Percentiles rank a stretch among this genome's conserved stretches.
Conservation (phyloP, 1,140 invertebrate genomes). For the Drosophila lacertosa region DNA sequence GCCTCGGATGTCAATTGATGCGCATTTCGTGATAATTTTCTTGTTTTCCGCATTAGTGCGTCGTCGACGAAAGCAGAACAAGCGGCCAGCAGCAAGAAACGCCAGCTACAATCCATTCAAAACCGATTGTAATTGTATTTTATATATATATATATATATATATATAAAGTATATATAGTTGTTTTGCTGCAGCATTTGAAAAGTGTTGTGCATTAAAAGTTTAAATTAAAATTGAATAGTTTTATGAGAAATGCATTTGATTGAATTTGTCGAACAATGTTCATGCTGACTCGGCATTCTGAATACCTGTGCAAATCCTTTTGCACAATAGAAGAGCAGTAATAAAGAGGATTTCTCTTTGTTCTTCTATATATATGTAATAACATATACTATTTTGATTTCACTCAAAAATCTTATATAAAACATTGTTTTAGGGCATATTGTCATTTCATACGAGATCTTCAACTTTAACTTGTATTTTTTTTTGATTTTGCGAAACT, state of each 20-base stretch:
- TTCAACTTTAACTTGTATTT: neutral
- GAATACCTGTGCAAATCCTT: too few species aligned
- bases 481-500: neutral
- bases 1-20: conserved; percentile 46
- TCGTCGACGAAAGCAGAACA: neutral
- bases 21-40: conserved; percentile 55
- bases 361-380: too few species aligned
- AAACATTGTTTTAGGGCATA: too few species aligned
- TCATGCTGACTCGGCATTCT: neutral
- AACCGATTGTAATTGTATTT: conserved; percentile 29
- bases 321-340: too few species aligned
- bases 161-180: neutral
- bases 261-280: conserved; percentile 3
- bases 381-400: too few species aligned
- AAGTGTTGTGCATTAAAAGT: conserved; percentile 51
- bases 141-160: neutral
- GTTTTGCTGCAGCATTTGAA: neutral
- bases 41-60: conserved; percentile 56
- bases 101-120: conserved; percentile 16
- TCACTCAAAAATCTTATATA: too few species aligned
- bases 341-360: too few species aligned
- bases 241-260: conserved; percentile 22
- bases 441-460: neutral
- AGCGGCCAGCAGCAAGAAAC: neutral
- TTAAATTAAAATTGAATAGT: conserved; percentile 46